phyloP scores from a whole-genome alignment of 2,888 invertebrate genomes.

The Galerucella calmariensis region DNA sequence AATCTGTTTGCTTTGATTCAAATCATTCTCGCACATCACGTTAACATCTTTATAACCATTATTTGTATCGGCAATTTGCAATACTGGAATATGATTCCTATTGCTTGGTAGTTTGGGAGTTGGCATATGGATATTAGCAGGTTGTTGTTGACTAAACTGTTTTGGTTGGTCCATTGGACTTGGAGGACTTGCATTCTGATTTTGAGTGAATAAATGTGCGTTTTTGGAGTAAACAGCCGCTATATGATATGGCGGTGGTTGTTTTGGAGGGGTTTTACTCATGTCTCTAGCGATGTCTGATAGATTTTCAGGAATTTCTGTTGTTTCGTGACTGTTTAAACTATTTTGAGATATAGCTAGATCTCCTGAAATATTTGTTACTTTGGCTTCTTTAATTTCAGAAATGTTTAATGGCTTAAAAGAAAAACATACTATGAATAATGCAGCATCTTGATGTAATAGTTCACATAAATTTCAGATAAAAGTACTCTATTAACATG shows the following conservation, averaged over 20 bases:
- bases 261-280: conserved; percentile 62
- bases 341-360: conserved; percentile 51
- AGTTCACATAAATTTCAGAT: not conserved
- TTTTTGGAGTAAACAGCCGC: conserved; percentile 86
- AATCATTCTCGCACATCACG: conserved; percentile 46
- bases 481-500: too few relatives aligned
- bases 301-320: conserved; percentile 45
- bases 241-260: conserved; percentile 86
- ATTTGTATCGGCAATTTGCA: conserved; percentile 38
- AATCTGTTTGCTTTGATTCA: conserved; percentile 34
- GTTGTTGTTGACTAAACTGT: conserved; percentile 58
- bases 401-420: conserved; percentile 53
- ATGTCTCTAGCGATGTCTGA: conserved; percentile 46
- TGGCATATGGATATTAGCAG: conserved; percentile 57
- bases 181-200: conserved; percentile 48
- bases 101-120: conserved; percentile 56
- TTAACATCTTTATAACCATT: conserved; percentile 37
- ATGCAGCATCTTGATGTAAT: not conserved
- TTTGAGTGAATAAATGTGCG: conserved; percentile 71
- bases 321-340: conserved; percentile 47
- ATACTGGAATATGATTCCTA: conserved; percentile 38
- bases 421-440: not conserved
- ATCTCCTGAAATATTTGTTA: conserved; percentile 58
- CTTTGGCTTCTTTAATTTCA: conserved; percentile 65
- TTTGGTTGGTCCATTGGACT: conserved; percentile 58